phyloP scores from a whole-genome alignment of 2,888 invertebrate genomes.

The Mythimna ferrago region DNA sequence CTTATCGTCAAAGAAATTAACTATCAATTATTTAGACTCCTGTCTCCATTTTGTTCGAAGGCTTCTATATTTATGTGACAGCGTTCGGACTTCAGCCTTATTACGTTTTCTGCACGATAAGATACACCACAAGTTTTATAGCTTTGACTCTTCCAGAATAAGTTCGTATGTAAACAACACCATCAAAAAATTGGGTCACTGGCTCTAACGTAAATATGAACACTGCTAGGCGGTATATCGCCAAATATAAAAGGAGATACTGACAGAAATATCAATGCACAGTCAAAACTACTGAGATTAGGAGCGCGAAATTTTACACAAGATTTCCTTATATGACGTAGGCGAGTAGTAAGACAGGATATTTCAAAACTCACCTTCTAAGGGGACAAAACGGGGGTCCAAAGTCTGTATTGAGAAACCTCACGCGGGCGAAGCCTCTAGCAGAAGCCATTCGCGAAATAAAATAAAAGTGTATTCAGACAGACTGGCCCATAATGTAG shows the following conservation, averaged over 20 bases:
- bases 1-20: constrained; percentile 20
- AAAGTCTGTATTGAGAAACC: too few species aligned
- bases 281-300: too few species aligned
- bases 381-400: too few species aligned
- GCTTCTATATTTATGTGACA: constrained; percentile 32
- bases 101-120: constrained; percentile 50
- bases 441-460: too few species aligned
- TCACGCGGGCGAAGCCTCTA: too few species aligned
- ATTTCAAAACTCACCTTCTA: too few species aligned
- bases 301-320: too few species aligned
- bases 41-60: constrained; percentile 21
- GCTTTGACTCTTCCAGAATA: constrained; percentile 22
- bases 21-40: constrained; percentile 17
- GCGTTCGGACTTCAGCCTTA: constrained; percentile 7
- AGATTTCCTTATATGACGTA: too few species aligned
- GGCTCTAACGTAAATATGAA: constrained; percentile 19
- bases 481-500: neutral
- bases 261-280: too few species aligned
- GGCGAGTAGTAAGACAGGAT: too few species aligned
- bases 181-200: constrained; percentile 47
- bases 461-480: constrained; percentile 6
- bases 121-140: constrained; percentile 53
- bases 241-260: too few species aligned
- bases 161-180: constrained; percentile 49
- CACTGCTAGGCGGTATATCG: neutral